Evolutionary conservation across 2,113 vertebrate species (phyloP).

Genomic region (Gymnocephalus cernua): DNA sequence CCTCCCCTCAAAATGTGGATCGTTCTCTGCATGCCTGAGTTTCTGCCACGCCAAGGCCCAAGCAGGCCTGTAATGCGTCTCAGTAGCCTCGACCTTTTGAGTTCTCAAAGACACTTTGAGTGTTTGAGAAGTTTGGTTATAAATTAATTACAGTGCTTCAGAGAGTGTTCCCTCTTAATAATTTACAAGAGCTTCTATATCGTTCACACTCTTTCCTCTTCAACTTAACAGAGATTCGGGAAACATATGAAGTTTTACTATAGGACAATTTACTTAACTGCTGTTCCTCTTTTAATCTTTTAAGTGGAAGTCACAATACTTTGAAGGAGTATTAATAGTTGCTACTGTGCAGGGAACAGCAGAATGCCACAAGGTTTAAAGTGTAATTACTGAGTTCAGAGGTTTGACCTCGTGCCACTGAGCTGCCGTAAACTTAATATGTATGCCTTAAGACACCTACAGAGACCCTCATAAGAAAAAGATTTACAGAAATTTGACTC

Average conservation of each 20-base stretch:
- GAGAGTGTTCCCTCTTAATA: constrained; percentile 5
- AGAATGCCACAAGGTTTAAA: constrained; percentile 46
- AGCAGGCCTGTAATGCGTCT: constrained; percentile 18
- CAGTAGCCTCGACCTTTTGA: neutral
- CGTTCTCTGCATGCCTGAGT: constrained; percentile 68
- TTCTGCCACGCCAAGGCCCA: constrained; percentile 46
- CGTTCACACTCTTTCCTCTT: constrained; percentile 11
- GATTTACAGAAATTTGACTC: constrained; percentile 46
- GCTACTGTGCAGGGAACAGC: constrained; percentile 16
- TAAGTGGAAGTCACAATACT: neutral
- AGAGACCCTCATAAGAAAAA: constrained; percentile 43
- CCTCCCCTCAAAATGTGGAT: constrained; percentile 67
- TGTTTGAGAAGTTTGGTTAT: constrained; percentile 7
- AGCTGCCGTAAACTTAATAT: constrained; percentile 60
- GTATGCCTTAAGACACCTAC: constrained; percentile 31
- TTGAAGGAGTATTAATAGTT: constrained; percentile 20
- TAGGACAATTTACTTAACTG: constrained; percentile 1
- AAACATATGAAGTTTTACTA: constrained; percentile 18
- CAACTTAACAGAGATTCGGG: constrained; percentile 2
- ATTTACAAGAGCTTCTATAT: constrained; percentile 19
- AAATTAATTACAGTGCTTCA: constrained; percentile 18
- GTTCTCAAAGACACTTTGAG: constrained; percentile 2
- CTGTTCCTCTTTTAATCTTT: constrained; percentile 8
- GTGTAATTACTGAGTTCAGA: constrained; percentile 64
- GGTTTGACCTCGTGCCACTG: constrained; percentile 59